Evolutionary conservation across 2,113 vertebrate species (phyloP).

Genomic region (Phrynocephalus versicolor): DNA sequence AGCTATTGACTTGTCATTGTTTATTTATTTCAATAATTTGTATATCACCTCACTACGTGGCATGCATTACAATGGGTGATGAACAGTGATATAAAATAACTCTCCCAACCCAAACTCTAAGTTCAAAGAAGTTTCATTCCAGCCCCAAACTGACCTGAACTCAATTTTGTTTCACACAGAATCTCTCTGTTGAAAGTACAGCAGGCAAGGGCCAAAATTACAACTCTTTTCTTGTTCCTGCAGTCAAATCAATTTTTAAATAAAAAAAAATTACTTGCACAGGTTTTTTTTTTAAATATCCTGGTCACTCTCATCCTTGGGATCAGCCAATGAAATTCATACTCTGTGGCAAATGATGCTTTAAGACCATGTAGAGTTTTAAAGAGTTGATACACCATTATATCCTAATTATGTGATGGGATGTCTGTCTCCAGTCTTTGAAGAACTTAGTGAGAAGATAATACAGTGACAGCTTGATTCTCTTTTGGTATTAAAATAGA

Average conservation of each 20-base stretch:
- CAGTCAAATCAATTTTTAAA: too few relatives aligned
- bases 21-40: too few relatives aligned
- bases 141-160: too few relatives aligned
- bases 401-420: not conserved
- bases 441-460: not conserved
- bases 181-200: not conserved
- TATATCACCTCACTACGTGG: too few relatives aligned
- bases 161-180: not conserved
- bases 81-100: too few relatives aligned
- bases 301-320: not conserved
- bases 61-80: too few relatives aligned
- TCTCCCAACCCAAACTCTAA: too few relatives aligned
- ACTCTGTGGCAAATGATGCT: not conserved
- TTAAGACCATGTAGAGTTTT: not conserved
- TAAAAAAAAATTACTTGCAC: too few relatives aligned
- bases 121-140: too few relatives aligned
- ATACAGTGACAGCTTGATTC: not conserved
- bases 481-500: conserved; percentile 12
- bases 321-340: not conserved
- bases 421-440: not conserved
- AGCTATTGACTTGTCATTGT: too few relatives aligned
- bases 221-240: too few relatives aligned
- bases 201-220: not conserved
- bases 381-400: not conserved
- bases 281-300: too few relatives aligned